Evolutionary conservation across 2,113 vertebrate species (phyloP).

Genomic region (Psettodes erumei): DNA sequence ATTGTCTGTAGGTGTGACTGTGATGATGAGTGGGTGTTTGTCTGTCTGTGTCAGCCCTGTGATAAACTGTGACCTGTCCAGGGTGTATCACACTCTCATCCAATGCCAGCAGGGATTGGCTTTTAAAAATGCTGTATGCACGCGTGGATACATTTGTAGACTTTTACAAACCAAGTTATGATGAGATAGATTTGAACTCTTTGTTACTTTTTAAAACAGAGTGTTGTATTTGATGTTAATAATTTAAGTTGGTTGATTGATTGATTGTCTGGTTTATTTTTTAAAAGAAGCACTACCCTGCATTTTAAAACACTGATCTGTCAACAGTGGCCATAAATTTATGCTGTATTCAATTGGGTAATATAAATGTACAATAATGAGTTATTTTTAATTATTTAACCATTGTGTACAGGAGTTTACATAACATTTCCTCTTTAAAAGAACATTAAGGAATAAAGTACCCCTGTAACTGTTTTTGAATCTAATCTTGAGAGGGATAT

Average conservation of each 20-base stretch:
- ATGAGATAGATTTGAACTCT: neutral
- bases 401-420: neutral
- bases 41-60: no score
- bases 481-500: neutral
- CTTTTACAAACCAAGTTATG: conserved; percentile 9
- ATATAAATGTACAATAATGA: neutral
- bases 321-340: neutral
- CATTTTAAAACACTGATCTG: neutral
- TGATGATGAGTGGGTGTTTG: no score
- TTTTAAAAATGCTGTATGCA: no score
- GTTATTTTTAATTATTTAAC: neutral
- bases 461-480: neutral
- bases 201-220: neutral
- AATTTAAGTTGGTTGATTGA: no score
- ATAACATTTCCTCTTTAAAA: neutral
- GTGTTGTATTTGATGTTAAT: neutral
- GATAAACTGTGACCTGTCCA: no score
- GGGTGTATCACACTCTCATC: no score
- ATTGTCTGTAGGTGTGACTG: neutral
- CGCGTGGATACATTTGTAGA: neutral
- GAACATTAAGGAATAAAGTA: neutral
- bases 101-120: no score
- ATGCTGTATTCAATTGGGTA: neutral
- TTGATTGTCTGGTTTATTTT: neutral
- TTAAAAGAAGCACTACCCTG: neutral